Base-by-base conservation (phyloP, 1,140 invertebrate genomes). In the Patella vulgata region DNA sequence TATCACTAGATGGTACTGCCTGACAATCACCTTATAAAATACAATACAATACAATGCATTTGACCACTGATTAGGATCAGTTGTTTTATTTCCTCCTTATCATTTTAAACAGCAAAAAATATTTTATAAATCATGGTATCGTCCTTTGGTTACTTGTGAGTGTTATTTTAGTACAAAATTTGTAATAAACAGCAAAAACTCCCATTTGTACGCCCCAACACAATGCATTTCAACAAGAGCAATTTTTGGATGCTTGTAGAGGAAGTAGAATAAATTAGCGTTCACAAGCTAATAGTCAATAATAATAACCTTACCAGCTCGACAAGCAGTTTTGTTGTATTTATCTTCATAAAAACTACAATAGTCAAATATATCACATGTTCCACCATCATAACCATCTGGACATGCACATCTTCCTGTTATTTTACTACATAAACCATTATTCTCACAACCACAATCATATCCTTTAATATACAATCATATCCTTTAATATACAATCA, bases 391-490 rank as follows among this genome's bases (percentile, higher is more conserved):
- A 66, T 77, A 82, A 19, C 77, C 78, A n/a, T 68, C 63, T 4
- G 62, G 64, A 65, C 77, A 79, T 2, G 36, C 21, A 80, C 95
- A 97, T 61, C 84, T 86, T 28, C 94, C 95, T 17, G 88, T 90
- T 12, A 87, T 82, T 31, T 89, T 89, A 81, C 95, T 90, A 84
- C 95, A 97, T n/a, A 92, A 92, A 57, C 91, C 92, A 79, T 93
- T 91, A 68, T 87, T 85, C 82, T 93, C 90, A 85, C 95, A 98
- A 72, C 91, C 88, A 82, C 95, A 97, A 17, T 55, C 42, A 50
- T 65, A 77, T 33, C 70, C 75, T 77, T 55, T 14, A 48, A 44
- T 52, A 30, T 43, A 30, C 31, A 33, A 36, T 3, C 30, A 31
- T 33, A 9, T 52, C 28, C n/a, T 52, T 12, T 30, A 4, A 44